Evolutionary conservation across 2,797 vertebrate genomes (phyloP).

Genomic region (Lophura swinhoii): DNA sequence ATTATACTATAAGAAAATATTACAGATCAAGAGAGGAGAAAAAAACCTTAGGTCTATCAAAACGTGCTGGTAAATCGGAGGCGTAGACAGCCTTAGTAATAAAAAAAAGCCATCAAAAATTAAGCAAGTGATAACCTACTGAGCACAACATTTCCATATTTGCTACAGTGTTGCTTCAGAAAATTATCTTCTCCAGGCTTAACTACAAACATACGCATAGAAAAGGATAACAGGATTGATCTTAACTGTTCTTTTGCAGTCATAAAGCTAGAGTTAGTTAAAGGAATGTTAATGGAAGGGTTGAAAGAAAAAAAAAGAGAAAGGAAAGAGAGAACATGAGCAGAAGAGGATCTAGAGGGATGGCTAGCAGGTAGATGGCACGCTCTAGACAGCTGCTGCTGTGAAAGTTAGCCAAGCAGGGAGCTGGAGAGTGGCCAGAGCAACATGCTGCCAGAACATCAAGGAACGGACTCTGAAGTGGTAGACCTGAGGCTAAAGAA

Average conservation of each 20-base stretch:
- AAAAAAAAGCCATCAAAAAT: conserved; percentile 36
- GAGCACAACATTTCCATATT: conserved; percentile 22
- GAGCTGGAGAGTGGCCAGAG: background rate
- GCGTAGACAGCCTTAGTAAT: conserved; percentile 60
- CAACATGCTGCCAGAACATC: background rate
- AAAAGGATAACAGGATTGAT: background rate
- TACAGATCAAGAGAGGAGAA: background rate
- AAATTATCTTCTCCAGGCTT: conserved; percentile 27
- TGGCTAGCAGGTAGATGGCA: background rate
- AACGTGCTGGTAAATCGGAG: conserved; percentile 61
- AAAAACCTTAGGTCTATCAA: conserved; percentile 39
- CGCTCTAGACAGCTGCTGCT: background rate
- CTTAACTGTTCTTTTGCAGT: background rate
- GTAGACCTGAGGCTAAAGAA: background rate
- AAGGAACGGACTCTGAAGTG: background rate
- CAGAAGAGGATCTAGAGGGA: background rate
- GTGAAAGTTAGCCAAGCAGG: background rate
- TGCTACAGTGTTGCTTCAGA: background rate
- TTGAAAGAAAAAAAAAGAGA: background rate
- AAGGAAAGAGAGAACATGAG: background rate
- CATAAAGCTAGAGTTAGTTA: background rate
- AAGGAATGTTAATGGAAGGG: background rate
- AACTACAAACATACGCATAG: background rate
- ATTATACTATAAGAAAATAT: background rate
- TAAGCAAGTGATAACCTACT: conserved; percentile 38